phyloP scores from a whole-genome alignment of 2,113 vertebrate species.

The Aegotheles bennettii region DNA sequence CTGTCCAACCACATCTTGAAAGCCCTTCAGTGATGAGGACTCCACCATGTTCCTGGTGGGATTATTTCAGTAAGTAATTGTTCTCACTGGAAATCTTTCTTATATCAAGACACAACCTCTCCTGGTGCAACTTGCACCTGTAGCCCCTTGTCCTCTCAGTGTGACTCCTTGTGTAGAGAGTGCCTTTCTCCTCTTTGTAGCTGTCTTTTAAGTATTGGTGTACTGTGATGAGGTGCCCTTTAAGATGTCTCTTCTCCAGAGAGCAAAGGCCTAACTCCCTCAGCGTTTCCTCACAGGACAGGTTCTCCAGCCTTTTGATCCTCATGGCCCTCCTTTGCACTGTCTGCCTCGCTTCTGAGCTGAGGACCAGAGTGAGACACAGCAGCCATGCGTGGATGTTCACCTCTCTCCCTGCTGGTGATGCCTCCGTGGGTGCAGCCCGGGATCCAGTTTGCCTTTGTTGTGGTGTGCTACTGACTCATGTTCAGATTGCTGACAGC shows the following conservation, averaged over 20 bases:
- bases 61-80: neutral
- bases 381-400: neutral
- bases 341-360: neutral
- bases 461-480: neutral
- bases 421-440: neutral
- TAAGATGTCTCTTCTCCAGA: neutral
- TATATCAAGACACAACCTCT: neutral
- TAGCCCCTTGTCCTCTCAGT: neutral
- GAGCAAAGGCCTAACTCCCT: neutral
- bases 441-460: neutral
- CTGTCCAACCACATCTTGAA: neutral
- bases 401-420: neutral
- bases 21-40: neutral
- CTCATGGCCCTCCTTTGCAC: neutral
- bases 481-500: neutral
- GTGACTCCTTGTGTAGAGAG: neutral
- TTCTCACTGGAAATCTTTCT: neutral
- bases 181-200: neutral
- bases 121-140: neutral
- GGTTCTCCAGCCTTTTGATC: neutral
- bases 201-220: neutral
- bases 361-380: neutral
- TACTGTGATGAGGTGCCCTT: neutral
- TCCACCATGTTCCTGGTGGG: neutral
- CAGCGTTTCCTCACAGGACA: neutral